Evolutionary conservation across 2,888 invertebrate species (phyloP).

Genomic region (Serrognathus titanus): DNA sequence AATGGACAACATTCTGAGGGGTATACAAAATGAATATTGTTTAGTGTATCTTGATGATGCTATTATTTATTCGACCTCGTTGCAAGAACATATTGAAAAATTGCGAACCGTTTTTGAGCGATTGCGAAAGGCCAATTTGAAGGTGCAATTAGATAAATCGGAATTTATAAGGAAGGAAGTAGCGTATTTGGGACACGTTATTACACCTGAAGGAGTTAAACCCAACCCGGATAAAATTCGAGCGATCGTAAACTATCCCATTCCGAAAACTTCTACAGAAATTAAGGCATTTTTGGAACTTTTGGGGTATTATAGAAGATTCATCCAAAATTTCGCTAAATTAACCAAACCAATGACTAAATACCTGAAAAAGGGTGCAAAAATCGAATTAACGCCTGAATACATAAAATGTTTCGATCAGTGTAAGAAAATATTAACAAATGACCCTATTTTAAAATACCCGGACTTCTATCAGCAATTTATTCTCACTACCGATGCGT

Average conservation of each 20-base stretch:
- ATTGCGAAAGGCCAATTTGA: slow-evolving; percentile 7
- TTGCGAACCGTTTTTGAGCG: slow-evolving; percentile 26
- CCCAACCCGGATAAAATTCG: not conserved
- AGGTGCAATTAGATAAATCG: not conserved
- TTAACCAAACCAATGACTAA: no score
- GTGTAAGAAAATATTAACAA: no score
- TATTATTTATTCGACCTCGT: slow-evolving; percentile 28
- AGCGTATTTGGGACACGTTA: slow-evolving; percentile 4
- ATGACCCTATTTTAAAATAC: no score
- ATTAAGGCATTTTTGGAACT: slow-evolving; percentile 10
- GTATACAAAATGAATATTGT: not conserved
- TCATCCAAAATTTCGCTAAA: no score
- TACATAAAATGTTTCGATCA: no score
- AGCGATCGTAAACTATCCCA: not conserved
- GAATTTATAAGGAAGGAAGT: not conserved
- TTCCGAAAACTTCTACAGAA: not conserved
- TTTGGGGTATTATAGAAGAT: not conserved
- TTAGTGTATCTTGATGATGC: slow-evolving; percentile 29
- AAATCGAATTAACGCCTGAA: no score
- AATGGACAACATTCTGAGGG: not conserved
- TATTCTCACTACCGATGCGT: no score
- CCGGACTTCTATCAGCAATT: no score
- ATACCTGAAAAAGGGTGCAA: no score
- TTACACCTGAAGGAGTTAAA: not conserved
- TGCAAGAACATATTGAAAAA: slow-evolving; percentile 30